Base-by-base conservation (phyloP, 2,113 vertebrate species). In the Ammodytes dubius region DNA sequence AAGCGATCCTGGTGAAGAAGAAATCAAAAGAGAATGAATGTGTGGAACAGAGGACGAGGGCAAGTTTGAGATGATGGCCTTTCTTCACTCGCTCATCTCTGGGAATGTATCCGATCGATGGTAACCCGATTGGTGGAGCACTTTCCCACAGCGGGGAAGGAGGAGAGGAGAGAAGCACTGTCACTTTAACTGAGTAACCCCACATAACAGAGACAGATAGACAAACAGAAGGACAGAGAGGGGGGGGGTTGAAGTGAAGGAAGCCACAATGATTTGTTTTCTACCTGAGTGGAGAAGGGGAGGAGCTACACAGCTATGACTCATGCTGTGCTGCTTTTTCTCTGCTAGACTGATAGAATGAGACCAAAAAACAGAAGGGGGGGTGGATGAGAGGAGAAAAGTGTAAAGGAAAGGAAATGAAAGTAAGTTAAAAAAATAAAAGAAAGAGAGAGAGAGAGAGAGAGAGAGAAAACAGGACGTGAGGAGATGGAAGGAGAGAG, bases 161-260 rank as follows among this genome's bases (percentile, higher is more conserved):
- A 77, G 58, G 17, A 65, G 57, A 81, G 77, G 69, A 78, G 79
- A 64, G 81, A 60, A 8, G 67, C 17, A 2, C 66, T 46, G 81
- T 84, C 88, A 72, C 79, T 81, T 79, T 82, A 81, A 82, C 72
- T 74, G 76, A 83, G 84, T 80, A 63, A 88, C 2, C 11, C 3
- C 1, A 70, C 13, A 15, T 59, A 85, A 83, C 66, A 46, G 81
- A 76, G 81, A 81, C 78, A 39, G 46, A 77, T 52, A 37, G 82
- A 66, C 11, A 37, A 13, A 49, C 49, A 39, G 14, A 4, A 47
- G 63, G 50, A 40, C 2, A 37, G 37, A 17, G 58, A 14, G 67
- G 19, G 42, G 14, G 43, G 63, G 66, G 35, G 46, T 17, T 0
- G 50, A 60, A 53, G 42, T 17, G 39, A 60, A 57, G 46, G 57